Base-by-base conservation (phyloP, 2,113 vertebrate species). In the Hippocampus comes region DNA sequence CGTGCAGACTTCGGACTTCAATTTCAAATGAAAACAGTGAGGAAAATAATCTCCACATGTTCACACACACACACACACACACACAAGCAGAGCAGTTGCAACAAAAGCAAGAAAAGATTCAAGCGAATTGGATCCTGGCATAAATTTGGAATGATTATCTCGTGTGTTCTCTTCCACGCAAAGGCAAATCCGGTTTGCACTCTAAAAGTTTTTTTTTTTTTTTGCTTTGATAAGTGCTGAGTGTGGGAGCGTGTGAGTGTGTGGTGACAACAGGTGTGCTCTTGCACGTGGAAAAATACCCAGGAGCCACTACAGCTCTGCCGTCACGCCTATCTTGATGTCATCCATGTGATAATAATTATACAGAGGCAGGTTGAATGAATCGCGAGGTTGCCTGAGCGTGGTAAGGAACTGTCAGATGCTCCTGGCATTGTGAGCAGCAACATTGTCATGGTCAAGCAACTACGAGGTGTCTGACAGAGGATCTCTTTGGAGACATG, bases 61-160 rank as follows among this genome's bases (percentile, higher is more conserved):
- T 82, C 76, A 84, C 70, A 69, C 80, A 80, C 74, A 68, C 73
- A 77, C 84, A 78, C 79, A 86, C 86, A 86, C 82, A 81, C 75
- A 81, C 85, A 86, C 5, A 38, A 38, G 34, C 5, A 34, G 30
- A 5, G 30, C 30, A 38, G 34, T 7, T 0, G 5, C 5, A 38
- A 38, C 34, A 90, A 87, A 20, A 87, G 9, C 75, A 78, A 75
- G 71, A 70, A 77, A 80, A 89, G 90, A 89, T 90, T 90, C 89
- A 87, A 84, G 86, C 84, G 84, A 87, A 90, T 82, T 71, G 86
- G 85, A 89, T 86, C 78, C 82, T 55, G 78, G 89, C 84, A 88
- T 88, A 84, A 78, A 88, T 86, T 83, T 80, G 83, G 82, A 86
- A 79, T 83, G 90, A 89, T 90, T 89, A 89, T 91, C 87, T 82